Evolutionary conservation across 2,113 vertebrate species (phyloP).

Genomic region (Atlantisia rogersi): DNA sequence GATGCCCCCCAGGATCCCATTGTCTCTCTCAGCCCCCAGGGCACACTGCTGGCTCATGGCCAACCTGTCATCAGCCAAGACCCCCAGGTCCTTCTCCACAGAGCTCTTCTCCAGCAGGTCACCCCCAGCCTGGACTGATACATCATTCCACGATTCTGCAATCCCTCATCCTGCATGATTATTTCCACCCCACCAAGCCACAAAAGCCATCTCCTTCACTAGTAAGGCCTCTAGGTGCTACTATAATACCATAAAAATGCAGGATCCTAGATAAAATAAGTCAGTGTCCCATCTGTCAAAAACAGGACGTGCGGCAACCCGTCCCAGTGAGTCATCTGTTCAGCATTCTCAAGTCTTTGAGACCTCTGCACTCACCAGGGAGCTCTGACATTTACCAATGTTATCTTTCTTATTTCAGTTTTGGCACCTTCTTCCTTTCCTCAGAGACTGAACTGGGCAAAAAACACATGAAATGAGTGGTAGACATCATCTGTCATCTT

Average conservation of each 20-base stretch:
- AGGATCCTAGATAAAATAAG: neutral
- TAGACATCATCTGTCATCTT: constrained; percentile 33
- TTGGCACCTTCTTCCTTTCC: constrained; percentile 56
- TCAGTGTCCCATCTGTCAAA: constrained; percentile 30
- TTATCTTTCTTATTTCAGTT: constrained; percentile 76
- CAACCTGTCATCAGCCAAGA: too few relatives aligned
- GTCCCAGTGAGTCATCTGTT: constrained; percentile 63
- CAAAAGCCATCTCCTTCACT: neutral
- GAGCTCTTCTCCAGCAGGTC: too few relatives aligned
- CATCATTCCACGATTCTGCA: too few relatives aligned
- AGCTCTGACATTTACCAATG: constrained; percentile 73
- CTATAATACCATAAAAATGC: neutral
- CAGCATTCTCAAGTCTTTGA: constrained; percentile 45
- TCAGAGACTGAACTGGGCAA: neutral
- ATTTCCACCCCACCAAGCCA: neutral
- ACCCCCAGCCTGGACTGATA: too few relatives aligned
- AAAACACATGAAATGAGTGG: constrained; percentile 16
- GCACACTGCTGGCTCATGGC: too few relatives aligned
- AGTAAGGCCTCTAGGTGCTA: constrained; percentile 6
- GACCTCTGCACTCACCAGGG: constrained; percentile 58
- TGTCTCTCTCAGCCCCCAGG: too few relatives aligned
- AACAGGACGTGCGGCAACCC: constrained; percentile 40
- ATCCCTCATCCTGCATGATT: neutral
- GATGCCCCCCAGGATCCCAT: too few relatives aligned
- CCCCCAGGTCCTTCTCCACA: too few relatives aligned